Evolutionary conservation across 2,797 vertebrate species (phyloP).

Genomic region (Tapera naevia): DNA sequence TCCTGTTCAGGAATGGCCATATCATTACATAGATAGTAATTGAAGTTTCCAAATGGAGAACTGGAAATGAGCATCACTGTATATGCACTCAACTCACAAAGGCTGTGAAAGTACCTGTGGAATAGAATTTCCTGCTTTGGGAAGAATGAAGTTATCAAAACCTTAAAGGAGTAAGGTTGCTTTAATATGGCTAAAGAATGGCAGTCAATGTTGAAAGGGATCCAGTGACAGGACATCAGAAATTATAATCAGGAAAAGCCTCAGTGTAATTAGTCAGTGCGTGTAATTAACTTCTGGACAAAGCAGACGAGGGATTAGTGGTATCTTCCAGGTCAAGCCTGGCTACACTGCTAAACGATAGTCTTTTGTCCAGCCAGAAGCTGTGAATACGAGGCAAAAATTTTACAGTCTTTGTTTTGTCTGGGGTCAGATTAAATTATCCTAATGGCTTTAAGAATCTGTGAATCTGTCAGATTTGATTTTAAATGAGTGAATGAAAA

Average conservation of each 20-base stretch:
- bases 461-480: constrained; percentile 61
- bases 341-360: not conserved
- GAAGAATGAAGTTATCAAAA: not conserved
- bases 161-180: not conserved
- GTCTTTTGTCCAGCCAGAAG: constrained; percentile 36
- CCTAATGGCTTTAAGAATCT: constrained; percentile 48
- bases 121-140: too few relatives aligned
- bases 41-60: not conserved
- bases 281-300: constrained; percentile 31
- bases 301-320: constrained; percentile 34
- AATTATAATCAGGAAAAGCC: not conserved
- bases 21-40: not conserved
- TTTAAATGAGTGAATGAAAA: constrained; percentile 44
- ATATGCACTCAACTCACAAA: not conserved
- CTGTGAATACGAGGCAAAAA: not conserved
- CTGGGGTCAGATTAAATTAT: constrained; percentile 57
- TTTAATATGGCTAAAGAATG: not conserved
- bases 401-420: constrained; percentile 44
- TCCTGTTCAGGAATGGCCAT: not conserved
- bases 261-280: constrained; percentile 6
- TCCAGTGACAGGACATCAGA: not conserved
- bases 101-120: not conserved
- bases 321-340: constrained; percentile 42
- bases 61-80: not conserved
- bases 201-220: not conserved